These are phyloP conservation scores for Drosophila pectinifera DNA, from an alignment of 1,140 invertebrate genomes.

Conservation along the genomic window DNA sequence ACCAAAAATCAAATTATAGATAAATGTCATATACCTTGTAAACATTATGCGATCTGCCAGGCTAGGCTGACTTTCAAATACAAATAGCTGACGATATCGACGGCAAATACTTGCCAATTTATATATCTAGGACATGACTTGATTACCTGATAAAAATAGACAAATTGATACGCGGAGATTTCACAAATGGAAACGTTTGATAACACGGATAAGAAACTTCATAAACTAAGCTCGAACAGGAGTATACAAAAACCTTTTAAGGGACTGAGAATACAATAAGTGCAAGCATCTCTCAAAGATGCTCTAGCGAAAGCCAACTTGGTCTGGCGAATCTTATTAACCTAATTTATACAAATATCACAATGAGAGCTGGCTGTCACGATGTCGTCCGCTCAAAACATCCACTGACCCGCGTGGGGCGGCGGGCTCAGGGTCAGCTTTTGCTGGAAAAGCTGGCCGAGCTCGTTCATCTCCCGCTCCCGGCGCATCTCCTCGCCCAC, in stretches of 20 bases:
- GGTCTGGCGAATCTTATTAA: slow-evolving; percentile 4
- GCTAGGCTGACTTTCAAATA: background rate
- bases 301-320: slow-evolving; percentile 14
- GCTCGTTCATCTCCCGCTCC: slow-evolving; percentile 56
- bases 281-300: slow-evolving; percentile 52
- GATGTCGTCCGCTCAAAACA: slow-evolving; percentile 3
- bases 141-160: slow-evolving; percentile 27
- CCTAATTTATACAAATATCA: slow-evolving; percentile 37
- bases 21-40: no score
- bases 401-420: slow-evolving; percentile 17
- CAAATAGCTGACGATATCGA: slow-evolving; percentile 16
- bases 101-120: slow-evolving; percentile 15
- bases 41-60: slow-evolving; percentile 16
- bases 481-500: slow-evolving; percentile 59
- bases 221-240: slow-evolving; percentile 4
- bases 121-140: slow-evolving; percentile 17
- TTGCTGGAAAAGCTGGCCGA: slow-evolving; percentile 59
- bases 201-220: slow-evolving; percentile 21
- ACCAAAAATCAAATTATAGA: no score
- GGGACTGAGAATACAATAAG: slow-evolving; percentile 21
- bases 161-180: slow-evolving; percentile 27
- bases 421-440: slow-evolving; percentile 45
- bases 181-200: slow-evolving; percentile 32
- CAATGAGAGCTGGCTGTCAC: background rate
- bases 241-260: slow-evolving; percentile 19